A percentile compares a stretch with the other conserved stretches of the same genome.
Evolutionary conservation across 2,113 vertebrate species (phyloP).

Genomic region (Brachyistius frenatus): DNA sequence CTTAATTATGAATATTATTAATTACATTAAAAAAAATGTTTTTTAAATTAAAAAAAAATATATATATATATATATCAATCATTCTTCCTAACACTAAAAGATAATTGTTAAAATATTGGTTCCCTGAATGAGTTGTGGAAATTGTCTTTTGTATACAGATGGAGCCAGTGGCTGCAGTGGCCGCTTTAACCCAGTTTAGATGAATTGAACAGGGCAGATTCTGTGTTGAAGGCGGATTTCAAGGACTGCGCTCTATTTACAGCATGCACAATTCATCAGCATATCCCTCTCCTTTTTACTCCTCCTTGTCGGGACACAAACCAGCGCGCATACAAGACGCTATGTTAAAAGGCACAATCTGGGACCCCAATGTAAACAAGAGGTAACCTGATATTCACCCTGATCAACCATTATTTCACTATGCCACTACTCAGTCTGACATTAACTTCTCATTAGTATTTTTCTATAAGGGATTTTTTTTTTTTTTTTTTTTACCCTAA

Average conservation of each 20-base stretch:
- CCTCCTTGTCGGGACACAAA: slow-evolving; percentile 61
- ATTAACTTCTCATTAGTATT: slow-evolving; percentile 34
- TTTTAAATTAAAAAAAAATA: slow-evolving; percentile 31
- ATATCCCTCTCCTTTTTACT: slow-evolving; percentile 26
- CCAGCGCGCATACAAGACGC: slow-evolving; percentile 59
- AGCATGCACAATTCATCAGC: slow-evolving; percentile 69
- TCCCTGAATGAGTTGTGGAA: slow-evolving; percentile 17
- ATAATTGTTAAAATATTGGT: slow-evolving; percentile 31
- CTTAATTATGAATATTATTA: slow-evolving; percentile 80
- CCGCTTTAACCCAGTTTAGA: slow-evolving; percentile 35
- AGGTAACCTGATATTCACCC: slow-evolving; percentile 46
- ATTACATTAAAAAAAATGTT: slow-evolving; percentile 66
- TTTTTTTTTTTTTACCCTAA: slow-evolving; percentile 38
- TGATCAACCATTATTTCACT: slow-evolving; percentile 13
- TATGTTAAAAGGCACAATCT: slow-evolving; percentile 59
- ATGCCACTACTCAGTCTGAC: slow-evolving; percentile 36
- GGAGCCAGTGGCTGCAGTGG: slow-evolving; percentile 43
- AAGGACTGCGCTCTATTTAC: slow-evolving; percentile 76
- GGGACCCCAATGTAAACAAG: slow-evolving; percentile 54
- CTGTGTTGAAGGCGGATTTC: slow-evolving; percentile 75
- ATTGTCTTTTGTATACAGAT: slow-evolving; percentile 21
- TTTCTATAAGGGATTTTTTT: slow-evolving; percentile 19
- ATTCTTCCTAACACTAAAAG: slow-evolving; percentile 30
- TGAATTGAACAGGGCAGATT: slow-evolving; percentile 72
- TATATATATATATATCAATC: slow-evolving; percentile 36